Conservation (phyloP, 1,140 invertebrate genomes). For the Pogonomyrmex barbatus region DNA sequence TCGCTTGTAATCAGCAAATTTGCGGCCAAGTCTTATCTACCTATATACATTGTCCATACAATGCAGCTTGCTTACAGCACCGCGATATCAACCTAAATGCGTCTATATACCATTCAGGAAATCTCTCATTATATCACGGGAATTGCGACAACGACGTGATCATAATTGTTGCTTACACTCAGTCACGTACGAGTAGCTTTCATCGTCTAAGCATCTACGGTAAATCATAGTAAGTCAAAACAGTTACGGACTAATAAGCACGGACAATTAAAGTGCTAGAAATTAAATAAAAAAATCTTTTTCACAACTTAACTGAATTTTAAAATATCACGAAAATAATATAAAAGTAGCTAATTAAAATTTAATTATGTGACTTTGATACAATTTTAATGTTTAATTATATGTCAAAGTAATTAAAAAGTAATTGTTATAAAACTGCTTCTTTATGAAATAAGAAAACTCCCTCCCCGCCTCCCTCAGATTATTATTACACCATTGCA, state of each 20-base stretch:
- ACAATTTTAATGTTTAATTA: not conserved
- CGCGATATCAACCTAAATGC: constrained; percentile 3
- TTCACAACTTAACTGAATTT: not conserved
- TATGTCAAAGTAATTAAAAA: not conserved
- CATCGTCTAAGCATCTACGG: not conserved
- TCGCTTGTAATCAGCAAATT: constrained; percentile 67
- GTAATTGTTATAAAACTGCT: not conserved
- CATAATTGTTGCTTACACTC: constrained; percentile 57
- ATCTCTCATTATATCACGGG: constrained; percentile 46
- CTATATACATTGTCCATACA: constrained; percentile 15
- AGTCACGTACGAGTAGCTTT: constrained; percentile 14
- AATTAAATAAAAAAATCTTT: not conserved
- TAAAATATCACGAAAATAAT: not conserved
- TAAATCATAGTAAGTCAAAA: constrained; percentile 5
- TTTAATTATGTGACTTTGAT: not conserved
- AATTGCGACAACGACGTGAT: constrained; percentile 25
- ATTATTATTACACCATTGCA: not conserved
- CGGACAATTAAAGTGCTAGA: not conserved
- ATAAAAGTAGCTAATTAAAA: not conserved
- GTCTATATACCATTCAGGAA: constrained; percentile 39
- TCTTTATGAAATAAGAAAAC: not conserved
- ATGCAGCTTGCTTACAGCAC: not conserved
- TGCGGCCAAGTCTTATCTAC: constrained; percentile 61
- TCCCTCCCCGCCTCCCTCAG: too few relatives aligned
- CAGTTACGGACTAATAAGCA: not conserved